Base-by-base conservation (phyloP, 1,140 invertebrate species). In the Yoshiicerus persimilis region DNA sequence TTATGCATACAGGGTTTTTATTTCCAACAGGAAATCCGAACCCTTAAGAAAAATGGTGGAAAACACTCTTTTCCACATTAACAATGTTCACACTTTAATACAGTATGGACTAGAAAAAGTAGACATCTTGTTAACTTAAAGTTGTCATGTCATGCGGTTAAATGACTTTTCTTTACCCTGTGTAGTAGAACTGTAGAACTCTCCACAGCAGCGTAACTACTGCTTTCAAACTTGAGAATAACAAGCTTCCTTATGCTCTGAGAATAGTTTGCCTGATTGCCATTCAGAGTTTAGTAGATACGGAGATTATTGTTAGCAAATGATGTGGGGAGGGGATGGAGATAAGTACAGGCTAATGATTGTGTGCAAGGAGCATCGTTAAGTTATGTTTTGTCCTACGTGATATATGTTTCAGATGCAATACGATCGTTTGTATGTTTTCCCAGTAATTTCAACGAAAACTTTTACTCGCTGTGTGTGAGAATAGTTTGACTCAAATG, bases 291-390 rank as follows among this genome's bases (percentile, higher is more conserved):
- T 80, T 34, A 80, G 75, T 80, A 80, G 75, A 80, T 80, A 80
- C 75, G 75, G 75, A 80, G 75, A 80, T 80, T 80, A 80, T 80
- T 80, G 75, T 80, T 80, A 80, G 75, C 75, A 80, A 80, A 80
- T 80, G 75, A 80, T 80, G 75, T 80, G 75, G 75, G 75, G 75
- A 80, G 75, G 66, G 75, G 34, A 80, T 36, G 75, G 75, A 80
- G 75, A 80, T 80, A 80, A 80, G 75, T 80, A 80, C 75, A 80
- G 75, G 75, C 75, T 80, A 80, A 80, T 80, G 75, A 80, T 80
- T 80, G 75, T 80, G 75, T 80, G 75, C 75, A 20, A 80, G 75
- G 32, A 80, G 75, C 75, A 80, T 80, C 75, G 75, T 80, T 80
- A 80, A 80, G 75, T 80, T 80, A 80, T 80, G 75, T 80, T 80